phyloP scores from a whole-genome alignment of 1,140 invertebrate species.

The Euura saliciscinereae region DNA sequence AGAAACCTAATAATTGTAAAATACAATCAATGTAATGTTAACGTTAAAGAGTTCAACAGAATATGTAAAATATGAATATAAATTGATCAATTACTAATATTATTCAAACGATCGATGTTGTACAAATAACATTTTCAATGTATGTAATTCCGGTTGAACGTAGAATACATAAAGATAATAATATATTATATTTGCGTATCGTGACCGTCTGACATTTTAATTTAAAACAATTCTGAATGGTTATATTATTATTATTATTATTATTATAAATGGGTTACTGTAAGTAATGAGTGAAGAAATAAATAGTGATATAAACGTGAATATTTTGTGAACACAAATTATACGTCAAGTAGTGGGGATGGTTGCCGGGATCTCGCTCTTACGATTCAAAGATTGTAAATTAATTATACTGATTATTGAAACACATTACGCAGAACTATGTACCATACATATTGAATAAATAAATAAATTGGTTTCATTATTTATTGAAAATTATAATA shows the following conservation, averaged over 20 bases:
- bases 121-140: neutral
- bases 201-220: neutral
- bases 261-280: neutral
- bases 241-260: slow-evolving; percentile 2
- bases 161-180: neutral
- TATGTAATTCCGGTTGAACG: neutral
- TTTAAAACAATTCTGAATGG: slow-evolving; percentile 7
- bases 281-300: neutral
- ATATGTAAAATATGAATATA: neutral
- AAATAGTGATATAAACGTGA: neutral
- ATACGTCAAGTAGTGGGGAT: slow-evolving; percentile 3
- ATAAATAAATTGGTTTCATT: slow-evolving; percentile 51
- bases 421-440: slow-evolving; percentile 36
- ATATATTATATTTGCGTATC: neutral
- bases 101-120: neutral
- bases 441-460: slow-evolving; percentile 46
- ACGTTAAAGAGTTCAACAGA: neutral
- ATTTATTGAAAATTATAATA: slow-evolving; percentile 22
- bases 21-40: neutral
- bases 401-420: slow-evolving; percentile 43
- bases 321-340: neutral
- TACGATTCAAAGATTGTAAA: slow-evolving; percentile 41
- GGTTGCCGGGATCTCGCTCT: neutral
- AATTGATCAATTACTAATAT: too few species aligned
- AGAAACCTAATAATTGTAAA: neutral